Base-by-base conservation (phyloP, 2,113 vertebrate species). In the Nycticorax nycticorax region DNA sequence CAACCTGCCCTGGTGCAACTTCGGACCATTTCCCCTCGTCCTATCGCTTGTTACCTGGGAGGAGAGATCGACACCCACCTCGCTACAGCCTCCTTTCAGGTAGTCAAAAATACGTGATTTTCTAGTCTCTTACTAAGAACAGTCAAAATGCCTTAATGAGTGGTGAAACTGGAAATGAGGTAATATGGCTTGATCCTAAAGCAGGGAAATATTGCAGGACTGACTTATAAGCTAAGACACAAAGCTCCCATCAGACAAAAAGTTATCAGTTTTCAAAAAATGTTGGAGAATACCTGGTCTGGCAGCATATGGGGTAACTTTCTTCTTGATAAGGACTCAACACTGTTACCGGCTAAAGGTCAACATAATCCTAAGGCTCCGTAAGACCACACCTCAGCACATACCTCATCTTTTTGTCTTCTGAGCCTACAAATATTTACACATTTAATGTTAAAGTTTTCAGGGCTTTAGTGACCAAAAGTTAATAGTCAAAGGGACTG, bases 371-470 rank as follows among this genome's bases (percentile, higher is more conserved):
- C 63, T 60, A 67, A 45, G 3, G 73, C 85, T 88, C 48, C 3
- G 0, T 43, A 66, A 50, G 67, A 52, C 91, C 92, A 59, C 88
- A 77, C 95, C 92, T 93, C 56, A 81, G 73, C 88, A 91, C 86
- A 93, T 64, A 93, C 80, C 60, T 93, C 90, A 92, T 95, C 72
- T 91, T 95, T 95, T 88, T 95, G 88, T 95, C 67, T 90, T 59
- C 76, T 85, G 35, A 95, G 76, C 47, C 48, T 67, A 73, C 95
- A 96, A 97, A 97, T 96, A 97, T 95, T 97, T 92, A 95, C 93
- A 81, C 69, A 64, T 88, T 76, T 92, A 90, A 92, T 52, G 74
- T 57, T 81, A 68, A 68, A 72, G 73, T 63, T 93, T 95, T 87
- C 72, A 91, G 57, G 41, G 22, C 27, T 87, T 95, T 87, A 79